phyloP scores from a whole-genome alignment of 2,113 vertebrate species.

The Trichomycterus rosablanca region DNA sequence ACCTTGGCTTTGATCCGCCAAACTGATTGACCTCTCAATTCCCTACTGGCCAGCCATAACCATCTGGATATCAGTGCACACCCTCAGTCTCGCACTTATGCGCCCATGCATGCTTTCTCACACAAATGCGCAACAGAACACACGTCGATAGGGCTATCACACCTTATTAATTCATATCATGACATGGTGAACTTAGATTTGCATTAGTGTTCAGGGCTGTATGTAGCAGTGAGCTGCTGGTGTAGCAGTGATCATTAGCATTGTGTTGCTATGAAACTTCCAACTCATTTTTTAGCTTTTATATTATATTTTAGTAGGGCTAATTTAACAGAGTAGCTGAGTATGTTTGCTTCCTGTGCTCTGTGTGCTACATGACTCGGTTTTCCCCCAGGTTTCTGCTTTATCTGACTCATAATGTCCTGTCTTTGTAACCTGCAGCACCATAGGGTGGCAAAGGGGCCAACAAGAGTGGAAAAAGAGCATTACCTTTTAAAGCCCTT shows the following conservation, averaged over 20 bases:
- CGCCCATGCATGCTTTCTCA: slow-evolving; percentile 34
- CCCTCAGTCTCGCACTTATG: slow-evolving; percentile 16
- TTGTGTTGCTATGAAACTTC: no score
- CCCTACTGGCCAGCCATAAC: slow-evolving; percentile 53
- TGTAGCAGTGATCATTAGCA: no score
- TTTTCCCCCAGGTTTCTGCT: slow-evolving; percentile 14
- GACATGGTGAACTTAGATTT: not conserved
- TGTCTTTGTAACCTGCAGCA: slow-evolving; percentile 34
- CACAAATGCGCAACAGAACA: slow-evolving; percentile 16
- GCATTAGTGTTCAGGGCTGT: not conserved
- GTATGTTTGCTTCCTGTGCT: slow-evolving; percentile 25
- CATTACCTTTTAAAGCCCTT: slow-evolving; percentile 45
- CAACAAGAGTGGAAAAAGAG: slow-evolving; percentile 18
- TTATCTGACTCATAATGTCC: slow-evolving; percentile 30
- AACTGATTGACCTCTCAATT: slow-evolving; percentile 68
- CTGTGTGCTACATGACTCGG: slow-evolving; percentile 31
- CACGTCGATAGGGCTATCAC: not conserved
- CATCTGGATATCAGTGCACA: slow-evolving; percentile 63
- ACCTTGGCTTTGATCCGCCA: slow-evolving; percentile 78
- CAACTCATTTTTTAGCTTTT: no score
- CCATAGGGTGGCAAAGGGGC: slow-evolving; percentile 31
- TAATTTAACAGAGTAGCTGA: no score
- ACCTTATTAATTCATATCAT: not conserved
- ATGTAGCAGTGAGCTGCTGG: not conserved
- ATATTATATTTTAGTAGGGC: no score